Evolutionary conservation across 2,113 vertebrate genomes (phyloP), one percentile per base, ranked within the genome.

Genomic region (Cnemophilus loriae): DNA sequence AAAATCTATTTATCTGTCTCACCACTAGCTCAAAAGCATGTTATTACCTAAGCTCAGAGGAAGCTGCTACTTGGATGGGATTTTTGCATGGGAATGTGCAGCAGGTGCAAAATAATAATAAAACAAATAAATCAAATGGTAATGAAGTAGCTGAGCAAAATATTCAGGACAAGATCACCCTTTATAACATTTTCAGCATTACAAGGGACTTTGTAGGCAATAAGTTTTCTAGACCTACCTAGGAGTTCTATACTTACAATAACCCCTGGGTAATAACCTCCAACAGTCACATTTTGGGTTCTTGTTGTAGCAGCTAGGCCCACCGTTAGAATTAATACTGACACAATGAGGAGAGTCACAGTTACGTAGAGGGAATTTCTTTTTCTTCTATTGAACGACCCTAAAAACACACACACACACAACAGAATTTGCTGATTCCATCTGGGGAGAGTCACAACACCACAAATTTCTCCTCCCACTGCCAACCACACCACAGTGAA

Each of bases 231-330:
- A 95, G 85, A 96, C 95, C 94, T 91, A 97, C 82, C 96, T 95
- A 94, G 75, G 95, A 84, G 71, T 95, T 97, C 96, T 95, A 94
- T 97, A 99, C 99, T 99, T 98, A 99, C 99, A 96, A 99, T 99
- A 96, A 99, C 98, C 97, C 99, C 99, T 6, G 99, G 99, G 97
- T 99, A 99, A 98, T 99, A 99, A 87, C 99, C 99, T 96, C 99
- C 99, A 56, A 99, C 99, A 8, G 99, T 99, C 97, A 99, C 99
- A 98, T 99, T 99, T 98, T 99, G 99, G 47, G 99, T 99, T 98
- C 99, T 98, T 93, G 99, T 99, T 55, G 99, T 99, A 49, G 99
- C 99, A 28, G 99, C 99, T 95, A 99, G 98, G 92, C 99, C 99
- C 78, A 99, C 99, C 63, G 99, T 98, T 92, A 99, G 98, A 97